These are phyloP conservation scores for Iselma pallidipennis DNA, from an alignment of 2,888 invertebrate species.

Conservation along the genomic window DNA sequence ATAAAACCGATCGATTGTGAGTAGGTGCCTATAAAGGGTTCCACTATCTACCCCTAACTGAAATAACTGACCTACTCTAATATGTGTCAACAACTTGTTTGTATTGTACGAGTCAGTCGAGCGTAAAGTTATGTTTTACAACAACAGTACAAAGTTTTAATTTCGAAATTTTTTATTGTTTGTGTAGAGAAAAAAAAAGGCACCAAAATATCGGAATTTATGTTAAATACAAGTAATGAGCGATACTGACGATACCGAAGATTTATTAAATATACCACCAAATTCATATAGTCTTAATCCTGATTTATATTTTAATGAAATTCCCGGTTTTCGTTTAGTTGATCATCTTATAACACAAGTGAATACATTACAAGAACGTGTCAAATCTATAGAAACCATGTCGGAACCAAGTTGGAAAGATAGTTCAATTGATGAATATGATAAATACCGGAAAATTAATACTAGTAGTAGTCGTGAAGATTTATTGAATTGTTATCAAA, in stretches of 20 bases:
- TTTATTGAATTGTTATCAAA: constrained; percentile 43
- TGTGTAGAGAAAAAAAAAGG: too few relatives aligned
- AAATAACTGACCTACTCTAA: neutral
- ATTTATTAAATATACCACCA: constrained; percentile 77
- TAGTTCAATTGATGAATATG: constrained; percentile 35
- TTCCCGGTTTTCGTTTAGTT: constrained; percentile 56
- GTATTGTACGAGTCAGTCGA: neutral
- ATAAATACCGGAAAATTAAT: constrained; percentile 35
- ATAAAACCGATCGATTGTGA: neutral
- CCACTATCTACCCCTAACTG: neutral
- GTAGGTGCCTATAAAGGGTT: neutral
- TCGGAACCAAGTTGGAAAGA: constrained; percentile 42
- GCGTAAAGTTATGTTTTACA: neutral
- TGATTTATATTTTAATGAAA: constrained; percentile 50
- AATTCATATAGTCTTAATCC: constrained; percentile 69
- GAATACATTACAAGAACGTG: constrained; percentile 60
- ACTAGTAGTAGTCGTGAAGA: constrained; percentile 46
- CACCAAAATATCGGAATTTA: too few relatives aligned
- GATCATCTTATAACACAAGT: constrained; percentile 67
- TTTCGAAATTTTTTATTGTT: too few relatives aligned
- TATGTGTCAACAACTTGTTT: neutral
- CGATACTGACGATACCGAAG: constrained; percentile 82
- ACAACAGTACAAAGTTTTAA: neutral
- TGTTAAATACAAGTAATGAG: constrained; percentile 58
- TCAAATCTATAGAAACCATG: constrained; percentile 58